These are phyloP conservation scores for Halictus quadricinctus DNA, from an alignment of 2,888 invertebrate species.

Conservation along the genomic window DNA sequence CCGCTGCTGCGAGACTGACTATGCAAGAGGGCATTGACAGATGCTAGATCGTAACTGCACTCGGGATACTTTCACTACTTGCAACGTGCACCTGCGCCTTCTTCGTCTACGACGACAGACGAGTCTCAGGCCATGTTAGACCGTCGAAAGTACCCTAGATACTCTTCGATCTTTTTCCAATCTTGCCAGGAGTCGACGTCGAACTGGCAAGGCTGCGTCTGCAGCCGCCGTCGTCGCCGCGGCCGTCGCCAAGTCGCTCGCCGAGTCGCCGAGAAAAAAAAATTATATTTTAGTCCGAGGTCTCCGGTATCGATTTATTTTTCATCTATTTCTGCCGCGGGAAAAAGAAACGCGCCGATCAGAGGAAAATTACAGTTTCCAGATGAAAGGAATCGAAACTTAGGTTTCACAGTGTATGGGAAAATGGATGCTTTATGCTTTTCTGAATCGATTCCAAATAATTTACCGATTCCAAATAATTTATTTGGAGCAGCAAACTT, in stretches of 20 bases:
- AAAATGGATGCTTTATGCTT: too few relatives aligned
- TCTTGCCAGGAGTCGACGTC: background rate
- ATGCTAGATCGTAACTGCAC: conserved; percentile 72
- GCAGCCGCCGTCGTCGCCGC: background rate
- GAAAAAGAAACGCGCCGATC: background rate
- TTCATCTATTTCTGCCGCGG: background rate
- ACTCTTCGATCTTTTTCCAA: conserved; percentile 44
- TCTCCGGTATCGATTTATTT: background rate
- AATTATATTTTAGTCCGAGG: background rate
- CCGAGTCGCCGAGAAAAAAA: background rate
- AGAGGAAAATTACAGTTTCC: background rate
- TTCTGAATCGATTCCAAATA: too few relatives aligned
- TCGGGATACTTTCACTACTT: conserved; percentile 71
- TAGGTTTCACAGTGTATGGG: too few relatives aligned
- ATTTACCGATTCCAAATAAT: too few relatives aligned
- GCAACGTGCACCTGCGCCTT: conserved; percentile 70
- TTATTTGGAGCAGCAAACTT: background rate
- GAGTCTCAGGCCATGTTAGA: conserved; percentile 49
- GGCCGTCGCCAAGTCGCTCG: too few relatives aligned
- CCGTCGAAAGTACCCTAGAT: conserved; percentile 53
- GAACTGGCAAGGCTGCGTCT: conserved; percentile 27
- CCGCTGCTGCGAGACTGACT: conserved; percentile 69
- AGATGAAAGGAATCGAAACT: too few relatives aligned
- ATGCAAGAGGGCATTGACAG: conserved; percentile 75
- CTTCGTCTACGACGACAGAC: conserved; percentile 61